Conservation (phyloP, 2,888 invertebrate species). For the Pristionchus entomophagus region DNA sequence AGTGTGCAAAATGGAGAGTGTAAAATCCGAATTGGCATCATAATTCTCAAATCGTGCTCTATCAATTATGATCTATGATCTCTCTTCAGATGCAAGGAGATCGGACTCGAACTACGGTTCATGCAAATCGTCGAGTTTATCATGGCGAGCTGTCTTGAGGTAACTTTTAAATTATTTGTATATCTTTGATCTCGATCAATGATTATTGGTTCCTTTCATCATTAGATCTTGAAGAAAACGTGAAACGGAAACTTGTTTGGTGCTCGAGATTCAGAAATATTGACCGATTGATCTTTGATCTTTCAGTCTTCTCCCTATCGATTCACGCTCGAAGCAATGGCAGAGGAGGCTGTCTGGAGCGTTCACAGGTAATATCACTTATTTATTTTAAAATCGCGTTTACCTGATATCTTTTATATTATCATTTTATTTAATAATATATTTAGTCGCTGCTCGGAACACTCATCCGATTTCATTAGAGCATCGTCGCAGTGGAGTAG, state of each 20-base stretch:
- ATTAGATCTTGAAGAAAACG: not conserved
- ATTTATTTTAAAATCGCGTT: not conserved
- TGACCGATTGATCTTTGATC: not conserved
- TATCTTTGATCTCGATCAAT: not conserved
- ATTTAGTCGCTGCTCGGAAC: not conserved
- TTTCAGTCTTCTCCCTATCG: not conserved
- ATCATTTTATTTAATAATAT: not conserved
- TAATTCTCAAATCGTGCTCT: too few relatives aligned
- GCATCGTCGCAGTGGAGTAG: constrained; percentile 1
- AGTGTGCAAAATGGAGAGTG: too few relatives aligned
- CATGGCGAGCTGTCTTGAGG: not conserved
- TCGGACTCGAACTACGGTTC: not conserved
- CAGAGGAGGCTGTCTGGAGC: constrained; percentile 7
- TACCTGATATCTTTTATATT: too few relatives aligned
- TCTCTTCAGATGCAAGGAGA: constrained; percentile 10
- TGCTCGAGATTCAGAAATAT: not conserved
- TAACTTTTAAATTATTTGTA: not conserved
- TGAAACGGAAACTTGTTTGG: not conserved
- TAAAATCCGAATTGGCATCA: too few relatives aligned
- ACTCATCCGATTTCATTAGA: constrained; percentile 11
- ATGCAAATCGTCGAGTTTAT: not conserved
- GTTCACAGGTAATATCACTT: not conserved
- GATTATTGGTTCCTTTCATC: not conserved
- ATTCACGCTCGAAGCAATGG: constrained; percentile 12
- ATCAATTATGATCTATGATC: not conserved